phyloP scores from a whole-genome alignment of 2,797 vertebrate species.

The Lagorchestes hirsutus region DNA sequence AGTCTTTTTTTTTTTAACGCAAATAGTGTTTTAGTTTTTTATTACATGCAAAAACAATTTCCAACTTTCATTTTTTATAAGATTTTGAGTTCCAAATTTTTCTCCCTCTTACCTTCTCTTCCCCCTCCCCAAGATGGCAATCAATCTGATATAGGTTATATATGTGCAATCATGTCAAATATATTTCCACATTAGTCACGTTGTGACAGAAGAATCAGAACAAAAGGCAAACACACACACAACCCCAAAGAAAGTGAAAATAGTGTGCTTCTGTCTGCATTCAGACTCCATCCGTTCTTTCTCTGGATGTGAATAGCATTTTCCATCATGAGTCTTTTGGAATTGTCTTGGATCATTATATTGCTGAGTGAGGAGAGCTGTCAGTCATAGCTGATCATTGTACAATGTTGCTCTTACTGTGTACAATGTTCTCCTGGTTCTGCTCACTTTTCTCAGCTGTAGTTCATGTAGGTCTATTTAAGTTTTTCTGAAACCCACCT shows the following conservation, averaged over 20 bases:
- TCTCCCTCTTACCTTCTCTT: background rate
- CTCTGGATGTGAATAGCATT: background rate
- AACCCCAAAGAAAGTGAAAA: background rate
- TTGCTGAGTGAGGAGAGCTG: background rate
- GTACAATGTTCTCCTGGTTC: background rate
- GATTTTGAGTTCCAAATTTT: background rate
- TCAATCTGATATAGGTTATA: background rate
- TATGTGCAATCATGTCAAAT: background rate
- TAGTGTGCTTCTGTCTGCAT: background rate
- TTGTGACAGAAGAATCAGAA: background rate
- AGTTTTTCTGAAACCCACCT: background rate
- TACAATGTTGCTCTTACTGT: background rate
- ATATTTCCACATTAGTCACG: background rate
- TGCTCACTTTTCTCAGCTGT: background rate
- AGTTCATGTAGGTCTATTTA: background rate
- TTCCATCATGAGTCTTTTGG: background rate
- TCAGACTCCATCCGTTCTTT: background rate
- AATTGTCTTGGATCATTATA: background rate
- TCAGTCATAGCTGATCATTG: background rate
- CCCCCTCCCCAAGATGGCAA: background rate
- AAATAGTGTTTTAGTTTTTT: background rate
- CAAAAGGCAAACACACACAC: background rate
- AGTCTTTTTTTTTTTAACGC: too few species aligned
- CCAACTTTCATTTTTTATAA: background rate
- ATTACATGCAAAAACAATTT: background rate